phyloP scores from a whole-genome alignment of 2,797 vertebrate genomes.

The Spinus pinus region DNA sequence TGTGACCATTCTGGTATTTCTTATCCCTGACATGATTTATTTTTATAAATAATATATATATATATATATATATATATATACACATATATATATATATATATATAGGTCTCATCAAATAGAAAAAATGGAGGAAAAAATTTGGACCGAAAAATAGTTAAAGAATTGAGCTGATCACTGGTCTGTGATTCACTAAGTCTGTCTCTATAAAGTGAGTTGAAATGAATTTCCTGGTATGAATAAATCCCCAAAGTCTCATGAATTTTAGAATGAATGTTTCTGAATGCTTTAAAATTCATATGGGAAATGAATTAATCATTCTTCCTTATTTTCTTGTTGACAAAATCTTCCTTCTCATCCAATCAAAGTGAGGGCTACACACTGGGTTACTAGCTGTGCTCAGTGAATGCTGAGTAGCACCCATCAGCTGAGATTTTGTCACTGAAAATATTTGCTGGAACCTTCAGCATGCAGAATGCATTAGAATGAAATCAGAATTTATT shows the following conservation, averaged over 20 bases:
- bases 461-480: conserved; percentile 17
- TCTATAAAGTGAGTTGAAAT: background rate
- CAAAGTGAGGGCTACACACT: background rate
- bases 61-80: accelerated
- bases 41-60: accelerated
- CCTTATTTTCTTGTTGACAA: conserved; percentile 41
- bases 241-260: conserved; percentile 13
- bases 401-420: conserved; percentile 13
- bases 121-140: background rate
- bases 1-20: background rate
- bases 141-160: background rate
- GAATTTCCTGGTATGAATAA: background rate
- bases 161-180: background rate
- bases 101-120: background rate
- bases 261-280: conserved; percentile 3
- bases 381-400: background rate
- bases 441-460: conserved; percentile 19
- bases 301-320: conserved; percentile 26
- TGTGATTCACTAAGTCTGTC: background rate
- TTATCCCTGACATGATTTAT: background rate
- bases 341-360: background rate
- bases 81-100: background rate
- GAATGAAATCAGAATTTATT: conserved; percentile 58
- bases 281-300: background rate
- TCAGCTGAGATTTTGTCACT: conserved; percentile 22